Evolutionary conservation across 2,797 vertebrate genomes (phyloP).

Genomic region (Sebastes nivosus): DNA sequence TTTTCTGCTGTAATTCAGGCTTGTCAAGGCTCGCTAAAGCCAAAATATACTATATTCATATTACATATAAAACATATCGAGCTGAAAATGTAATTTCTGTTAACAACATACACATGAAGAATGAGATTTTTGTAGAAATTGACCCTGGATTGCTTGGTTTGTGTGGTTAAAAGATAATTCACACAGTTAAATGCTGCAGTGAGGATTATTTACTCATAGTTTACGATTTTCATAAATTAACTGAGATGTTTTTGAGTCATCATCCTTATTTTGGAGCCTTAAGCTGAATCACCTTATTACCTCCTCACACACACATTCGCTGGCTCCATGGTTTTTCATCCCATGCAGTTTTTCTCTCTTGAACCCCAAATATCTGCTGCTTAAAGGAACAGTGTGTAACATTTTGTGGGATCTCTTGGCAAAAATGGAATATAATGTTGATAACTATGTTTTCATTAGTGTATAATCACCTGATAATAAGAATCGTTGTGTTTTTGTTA

Average conservation of each 20-base stretch:
- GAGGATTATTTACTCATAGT: background rate
- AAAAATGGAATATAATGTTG: too few species aligned
- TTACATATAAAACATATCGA: background rate
- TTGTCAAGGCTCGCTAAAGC: background rate
- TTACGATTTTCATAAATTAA: background rate
- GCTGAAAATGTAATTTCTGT: background rate
- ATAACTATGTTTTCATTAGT: too few species aligned
- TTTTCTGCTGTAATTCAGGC: background rate
- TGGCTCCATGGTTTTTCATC: background rate
- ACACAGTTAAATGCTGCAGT: background rate
- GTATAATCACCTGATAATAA: too few species aligned
- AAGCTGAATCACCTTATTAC: background rate
- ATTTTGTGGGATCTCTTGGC: too few species aligned
- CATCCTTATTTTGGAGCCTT: background rate
- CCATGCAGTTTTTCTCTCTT: background rate
- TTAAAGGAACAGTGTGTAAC: background rate
- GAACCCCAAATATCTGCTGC: background rate
- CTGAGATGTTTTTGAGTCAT: background rate
- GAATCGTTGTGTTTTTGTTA: too few species aligned
- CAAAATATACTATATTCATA: background rate
- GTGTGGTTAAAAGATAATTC: background rate
- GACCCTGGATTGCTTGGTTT: background rate
- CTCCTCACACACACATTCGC: background rate
- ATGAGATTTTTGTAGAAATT: background rate
- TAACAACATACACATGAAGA: background rate